Percentiles rank a stretch among this genome's conserved stretches.
phyloP scores from a whole-genome alignment of 35 echinoderm and acorn worm genomes.

The Ptychodera flava region DNA sequence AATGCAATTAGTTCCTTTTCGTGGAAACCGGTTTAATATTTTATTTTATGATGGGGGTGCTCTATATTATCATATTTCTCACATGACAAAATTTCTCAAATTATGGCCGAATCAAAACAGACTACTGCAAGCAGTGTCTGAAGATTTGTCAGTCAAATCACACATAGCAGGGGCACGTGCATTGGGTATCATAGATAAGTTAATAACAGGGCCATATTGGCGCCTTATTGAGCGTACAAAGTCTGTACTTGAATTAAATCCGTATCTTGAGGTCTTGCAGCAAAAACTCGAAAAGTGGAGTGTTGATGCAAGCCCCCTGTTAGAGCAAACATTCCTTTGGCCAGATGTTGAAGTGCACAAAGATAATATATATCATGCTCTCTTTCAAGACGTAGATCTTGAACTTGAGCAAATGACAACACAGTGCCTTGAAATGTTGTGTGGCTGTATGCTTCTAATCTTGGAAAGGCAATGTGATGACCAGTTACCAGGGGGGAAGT shows the following conservation, averaged over 20 bases:
- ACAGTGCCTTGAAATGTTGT: constrained; percentile 24
- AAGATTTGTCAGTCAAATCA: constrained; percentile 33
- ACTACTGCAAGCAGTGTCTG: constrained; percentile 32
- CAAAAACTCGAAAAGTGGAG: constrained; percentile 26
- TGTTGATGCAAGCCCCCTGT: constrained; percentile 16
- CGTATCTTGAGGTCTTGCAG: constrained; percentile 9
- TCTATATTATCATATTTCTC: constrained; percentile 7
- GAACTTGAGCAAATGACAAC: constrained; percentile 10
- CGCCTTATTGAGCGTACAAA: constrained; percentile 3
- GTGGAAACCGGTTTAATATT: constrained; percentile 66
- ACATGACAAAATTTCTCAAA: constrained; percentile 37
- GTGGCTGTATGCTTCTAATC: constrained; percentile 12
- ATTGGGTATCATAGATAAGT: constrained; percentile 34
- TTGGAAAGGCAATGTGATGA: constrained; percentile 29
- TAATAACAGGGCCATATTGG: constrained; percentile 34
- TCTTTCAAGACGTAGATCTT: constrained; percentile 12
- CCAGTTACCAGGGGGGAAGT: constrained; percentile 26
- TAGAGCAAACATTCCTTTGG: background rate
- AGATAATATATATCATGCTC: constrained; percentile 12
- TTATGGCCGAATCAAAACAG: constrained; percentile 45
- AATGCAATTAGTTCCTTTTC: constrained; percentile 38
- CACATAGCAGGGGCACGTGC: constrained; percentile 27
- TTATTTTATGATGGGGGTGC: constrained; percentile 52
- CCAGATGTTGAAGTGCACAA: constrained; percentile 6
- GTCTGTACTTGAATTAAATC: constrained; percentile 26